phyloP scores from a whole-genome alignment of 2,888 invertebrate genomes.

The Siphlonurus alternatus region DNA sequence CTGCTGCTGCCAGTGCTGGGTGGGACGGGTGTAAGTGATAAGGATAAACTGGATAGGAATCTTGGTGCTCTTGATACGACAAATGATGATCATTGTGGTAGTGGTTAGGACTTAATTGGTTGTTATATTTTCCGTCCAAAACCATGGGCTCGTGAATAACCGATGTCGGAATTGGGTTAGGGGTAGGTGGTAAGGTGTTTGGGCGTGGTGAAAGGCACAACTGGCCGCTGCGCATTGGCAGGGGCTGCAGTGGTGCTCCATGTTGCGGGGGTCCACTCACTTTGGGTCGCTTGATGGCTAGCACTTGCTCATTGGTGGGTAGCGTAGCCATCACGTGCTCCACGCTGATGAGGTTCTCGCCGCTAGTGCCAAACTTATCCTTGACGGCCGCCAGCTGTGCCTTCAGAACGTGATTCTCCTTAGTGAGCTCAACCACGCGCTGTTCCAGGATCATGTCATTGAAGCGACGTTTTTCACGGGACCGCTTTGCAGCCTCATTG shows the following conservation, averaged over 20 bases:
- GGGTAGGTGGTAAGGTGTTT: constrained; percentile 15
- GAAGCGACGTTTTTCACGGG: constrained; percentile 88
- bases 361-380: constrained; percentile 81
- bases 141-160: constrained; percentile 40
- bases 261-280: constrained; percentile 25
- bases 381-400: constrained; percentile 85
- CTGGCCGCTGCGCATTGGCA: background rate
- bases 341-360: constrained; percentile 69
- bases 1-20: constrained; percentile 24
- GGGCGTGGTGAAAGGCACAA: background rate
- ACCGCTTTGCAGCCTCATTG: constrained; percentile 93
- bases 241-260: constrained; percentile 25
- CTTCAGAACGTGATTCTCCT: constrained; percentile 87
- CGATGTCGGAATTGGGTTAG: constrained; percentile 33
- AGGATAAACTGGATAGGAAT: constrained; percentile 26
- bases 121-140: constrained; percentile 15
- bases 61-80: constrained; percentile 34
- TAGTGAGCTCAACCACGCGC: constrained; percentile 81
- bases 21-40: constrained; percentile 12
- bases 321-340: constrained; percentile 76
- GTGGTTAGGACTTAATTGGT: constrained; percentile 23
- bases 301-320: constrained; percentile 68
- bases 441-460: constrained; percentile 95
- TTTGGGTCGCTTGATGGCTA: constrained; percentile 62
- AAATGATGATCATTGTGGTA: constrained; percentile 26